Evolutionary conservation across 2,113 vertebrate species (phyloP), one percentile per base, ranked within the genome.

Genomic region (Myiagra hebetior): DNA sequence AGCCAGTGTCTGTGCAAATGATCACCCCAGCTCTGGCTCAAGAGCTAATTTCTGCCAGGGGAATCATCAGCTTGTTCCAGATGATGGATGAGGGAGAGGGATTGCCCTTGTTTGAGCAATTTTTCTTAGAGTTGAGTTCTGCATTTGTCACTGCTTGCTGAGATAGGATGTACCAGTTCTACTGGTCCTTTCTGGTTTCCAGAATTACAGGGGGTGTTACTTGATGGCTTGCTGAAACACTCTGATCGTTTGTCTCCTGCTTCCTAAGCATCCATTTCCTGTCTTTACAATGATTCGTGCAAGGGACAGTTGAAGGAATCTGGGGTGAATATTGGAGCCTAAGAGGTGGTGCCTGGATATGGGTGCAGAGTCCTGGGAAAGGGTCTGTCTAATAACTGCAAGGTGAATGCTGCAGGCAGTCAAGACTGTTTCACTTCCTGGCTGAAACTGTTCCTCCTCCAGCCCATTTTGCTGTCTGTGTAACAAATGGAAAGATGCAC

Each of bases 151-250:
- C 46, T 92, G 39, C 83, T 47, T 64, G 76, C 72, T 2, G 7
- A 77, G 92, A 80, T 91, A 49, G 0, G 3, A 7, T 23, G 11
- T 86, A 72, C 94, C 80, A 52, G 91, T 92, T 84, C 76, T 89
- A 39, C 91, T 84, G 91, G 93, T 95, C 69, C 56, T 35, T 81
- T 35, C 94, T 60, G 76, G 52, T 68, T 89, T 89, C 80, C 62
- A 75, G 69, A 92, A 81, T 93, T 65, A 86, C 59, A 47, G 28
- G 35, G 8, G 64, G 2, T 74, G 30, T 83, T 73, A 50, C 26
- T 85, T 70, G 85, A 56, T 91, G 91, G 46, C 59, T 80, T 80
- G 49, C 57, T 90, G 79, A 70, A 91, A 20, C 15, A 19, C 55
- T n/a, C 23, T 42, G 47, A 70, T 81, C 0, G 0, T 84, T 78